Conservation (phyloP, 2,113 vertebrate species). For the Carassius gibelio region DNA sequence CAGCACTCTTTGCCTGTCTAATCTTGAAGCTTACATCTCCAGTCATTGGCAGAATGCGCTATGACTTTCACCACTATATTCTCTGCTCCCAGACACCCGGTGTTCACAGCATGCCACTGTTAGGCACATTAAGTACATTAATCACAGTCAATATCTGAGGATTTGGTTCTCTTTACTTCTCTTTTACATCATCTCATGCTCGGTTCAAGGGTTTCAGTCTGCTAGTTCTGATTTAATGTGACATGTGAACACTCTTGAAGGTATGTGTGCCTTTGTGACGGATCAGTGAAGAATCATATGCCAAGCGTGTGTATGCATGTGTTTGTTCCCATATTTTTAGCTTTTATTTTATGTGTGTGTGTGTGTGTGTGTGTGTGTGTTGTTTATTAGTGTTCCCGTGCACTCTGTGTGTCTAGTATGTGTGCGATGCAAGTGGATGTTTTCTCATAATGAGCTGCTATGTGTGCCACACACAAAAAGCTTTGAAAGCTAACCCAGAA, state of each 20-base stretch:
- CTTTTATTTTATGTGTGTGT: not conserved
- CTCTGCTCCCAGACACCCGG: conserved; percentile 3
- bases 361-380: not conserved
- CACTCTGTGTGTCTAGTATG: conserved; percentile 18
- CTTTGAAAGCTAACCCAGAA: conserved; percentile 72
- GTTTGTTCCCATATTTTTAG: conserved; percentile 36
- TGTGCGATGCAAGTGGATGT: conserved; percentile 42
- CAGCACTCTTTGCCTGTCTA: not conserved
- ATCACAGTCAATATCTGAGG: conserved; percentile 56
- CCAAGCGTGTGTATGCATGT: conserved; percentile 13
- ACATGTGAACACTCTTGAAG: conserved; percentile 3
- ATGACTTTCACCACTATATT: conserved; percentile 13
- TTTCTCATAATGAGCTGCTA: conserved; percentile 51
- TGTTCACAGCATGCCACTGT: conserved; percentile 45
- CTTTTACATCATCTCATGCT: conserved; percentile 37
- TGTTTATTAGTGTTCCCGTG: conserved; percentile 32
- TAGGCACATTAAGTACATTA: conserved; percentile 58
- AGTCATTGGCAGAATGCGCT: not conserved
- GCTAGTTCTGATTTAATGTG: conserved; percentile 50
- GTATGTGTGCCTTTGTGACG: conserved; percentile 6
- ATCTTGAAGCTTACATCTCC: conserved; percentile 20
- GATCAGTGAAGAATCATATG: conserved; percentile 1
- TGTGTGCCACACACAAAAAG: conserved; percentile 52
- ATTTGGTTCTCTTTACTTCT: conserved; percentile 43
- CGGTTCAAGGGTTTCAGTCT: conserved; percentile 42